Conservation (phyloP, 2,888 invertebrate genomes). For the Gasteruption jaculator region DNA sequence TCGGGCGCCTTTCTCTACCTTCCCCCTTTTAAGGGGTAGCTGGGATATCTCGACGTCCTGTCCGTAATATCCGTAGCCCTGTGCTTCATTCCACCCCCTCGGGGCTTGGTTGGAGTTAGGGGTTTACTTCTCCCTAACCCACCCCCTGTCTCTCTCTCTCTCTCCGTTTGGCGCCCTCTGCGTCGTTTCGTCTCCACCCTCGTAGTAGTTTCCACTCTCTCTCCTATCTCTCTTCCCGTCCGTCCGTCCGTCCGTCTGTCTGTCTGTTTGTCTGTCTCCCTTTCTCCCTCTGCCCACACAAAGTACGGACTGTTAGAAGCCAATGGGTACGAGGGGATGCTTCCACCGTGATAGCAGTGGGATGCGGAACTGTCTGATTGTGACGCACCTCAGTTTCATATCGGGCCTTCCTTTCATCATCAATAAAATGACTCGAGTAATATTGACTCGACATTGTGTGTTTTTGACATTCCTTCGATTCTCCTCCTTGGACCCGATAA, state of each 20-base stretch:
- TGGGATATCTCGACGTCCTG: slow-evolving; percentile 49
- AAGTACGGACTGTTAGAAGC: slow-evolving; percentile 37
- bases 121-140: slow-evolving; percentile 27
- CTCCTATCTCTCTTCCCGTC: slow-evolving; percentile 21
- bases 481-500: too few relatives aligned
- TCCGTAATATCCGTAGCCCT: slow-evolving; percentile 48
- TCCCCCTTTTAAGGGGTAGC: slow-evolving; percentile 32
- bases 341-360: too few relatives aligned
- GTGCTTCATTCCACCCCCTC: slow-evolving; percentile 26
- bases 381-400: too few relatives aligned
- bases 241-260: slow-evolving; percentile 19
- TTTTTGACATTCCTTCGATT: too few relatives aligned
- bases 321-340: slow-evolving; percentile 32
- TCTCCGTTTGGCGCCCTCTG: slow-evolving; percentile 24
- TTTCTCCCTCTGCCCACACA: slow-evolving; percentile 24
- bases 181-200: slow-evolving; percentile 19
- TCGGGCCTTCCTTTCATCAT: too few relatives aligned
- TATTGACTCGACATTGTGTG: too few relatives aligned
- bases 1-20: slow-evolving; percentile 38
- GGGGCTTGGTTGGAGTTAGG: slow-evolving; percentile 41
- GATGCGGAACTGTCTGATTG: too few relatives aligned
- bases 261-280: slow-evolving; percentile 9
- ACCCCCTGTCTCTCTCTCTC: slow-evolving; percentile 26
- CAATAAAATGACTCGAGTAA: too few relatives aligned
- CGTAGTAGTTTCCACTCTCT: slow-evolving; percentile 5